Evolutionary conservation across 1,140 invertebrate genomes (phyloP).

Genomic region (Zaprionus ghesquierei): DNA sequence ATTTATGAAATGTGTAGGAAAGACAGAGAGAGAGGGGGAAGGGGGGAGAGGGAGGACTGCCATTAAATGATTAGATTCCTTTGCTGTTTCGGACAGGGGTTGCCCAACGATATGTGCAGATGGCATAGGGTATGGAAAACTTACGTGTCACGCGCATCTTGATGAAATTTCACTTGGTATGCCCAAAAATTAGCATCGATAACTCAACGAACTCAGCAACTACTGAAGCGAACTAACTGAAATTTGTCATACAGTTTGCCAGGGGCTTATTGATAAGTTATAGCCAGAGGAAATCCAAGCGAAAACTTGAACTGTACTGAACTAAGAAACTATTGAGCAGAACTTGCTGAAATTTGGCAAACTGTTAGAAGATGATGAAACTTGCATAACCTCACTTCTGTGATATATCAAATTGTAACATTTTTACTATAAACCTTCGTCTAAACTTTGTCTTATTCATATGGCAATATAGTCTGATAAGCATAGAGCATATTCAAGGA

Average conservation of each 20-base stretch:
- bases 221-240: neutral
- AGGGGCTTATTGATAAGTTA: neutral
- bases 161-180: neutral
- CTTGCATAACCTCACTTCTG: no score
- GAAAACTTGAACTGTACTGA: neutral
- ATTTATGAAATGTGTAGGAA: slow-evolving; percentile 54
- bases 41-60: slow-evolving; percentile 15
- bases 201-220: neutral
- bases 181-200: neutral
- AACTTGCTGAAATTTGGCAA: neutral
- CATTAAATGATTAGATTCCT: slow-evolving; percentile 68
- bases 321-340: neutral
- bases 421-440: no score
- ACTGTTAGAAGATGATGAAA: neutral
- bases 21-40: neutral
- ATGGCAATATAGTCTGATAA: no score
- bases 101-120: neutral
- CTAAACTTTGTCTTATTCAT: no score
- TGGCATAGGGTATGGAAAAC: neutral
- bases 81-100: slow-evolving; percentile 1
- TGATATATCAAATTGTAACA: no score
- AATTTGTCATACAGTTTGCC: neutral
- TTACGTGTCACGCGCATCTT: neutral
- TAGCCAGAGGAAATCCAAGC: neutral
- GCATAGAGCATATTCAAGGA: no score